phyloP scores from a whole-genome alignment of 2,113 vertebrate genomes.

The Bubo bubo region DNA sequence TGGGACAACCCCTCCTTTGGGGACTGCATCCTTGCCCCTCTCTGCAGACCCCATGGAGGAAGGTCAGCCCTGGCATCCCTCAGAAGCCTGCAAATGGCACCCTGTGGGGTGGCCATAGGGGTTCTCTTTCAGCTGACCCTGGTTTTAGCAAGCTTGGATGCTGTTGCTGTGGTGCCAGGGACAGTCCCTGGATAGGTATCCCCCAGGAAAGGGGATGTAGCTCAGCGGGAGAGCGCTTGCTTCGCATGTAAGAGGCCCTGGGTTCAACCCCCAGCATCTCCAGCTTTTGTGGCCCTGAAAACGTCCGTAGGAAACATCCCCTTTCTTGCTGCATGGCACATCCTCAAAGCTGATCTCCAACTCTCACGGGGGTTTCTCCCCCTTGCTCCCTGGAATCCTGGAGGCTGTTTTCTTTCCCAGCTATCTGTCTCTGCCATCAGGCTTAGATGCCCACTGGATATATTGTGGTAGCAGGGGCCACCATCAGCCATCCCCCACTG shows the following conservation, averaged over 20 bases:
- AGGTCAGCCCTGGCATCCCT: neutral
- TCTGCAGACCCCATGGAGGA: neutral
- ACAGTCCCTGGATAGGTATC: rapidly evolving
- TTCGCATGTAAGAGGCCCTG: neutral
- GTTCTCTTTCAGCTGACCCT: rapidly evolving
- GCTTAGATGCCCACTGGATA: neutral
- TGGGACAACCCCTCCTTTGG: neutral
- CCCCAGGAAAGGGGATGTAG: neutral
- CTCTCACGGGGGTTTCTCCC: neutral
- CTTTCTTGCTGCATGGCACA: neutral
- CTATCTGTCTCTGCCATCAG: neutral
- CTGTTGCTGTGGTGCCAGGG: rapidly evolving
- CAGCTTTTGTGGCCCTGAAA: neutral
- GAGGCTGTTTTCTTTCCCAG: too few species aligned
- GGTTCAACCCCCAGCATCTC: conserved; percentile 15
- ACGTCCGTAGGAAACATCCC: neutral
- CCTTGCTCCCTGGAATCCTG: neutral
- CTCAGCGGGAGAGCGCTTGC: conserved; percentile 1
- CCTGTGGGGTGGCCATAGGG: rapidly evolving
- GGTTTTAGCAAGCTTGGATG: rapidly evolving
- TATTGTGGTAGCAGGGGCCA: neutral
- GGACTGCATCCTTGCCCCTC: neutral
- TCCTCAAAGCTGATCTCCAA: neutral
- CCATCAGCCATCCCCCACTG: neutral
- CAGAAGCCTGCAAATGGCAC: neutral